These are phyloP conservation scores for Archips xylosteana DNA, from an alignment of 2,888 invertebrate genomes.

Conservation along the genomic window DNA sequence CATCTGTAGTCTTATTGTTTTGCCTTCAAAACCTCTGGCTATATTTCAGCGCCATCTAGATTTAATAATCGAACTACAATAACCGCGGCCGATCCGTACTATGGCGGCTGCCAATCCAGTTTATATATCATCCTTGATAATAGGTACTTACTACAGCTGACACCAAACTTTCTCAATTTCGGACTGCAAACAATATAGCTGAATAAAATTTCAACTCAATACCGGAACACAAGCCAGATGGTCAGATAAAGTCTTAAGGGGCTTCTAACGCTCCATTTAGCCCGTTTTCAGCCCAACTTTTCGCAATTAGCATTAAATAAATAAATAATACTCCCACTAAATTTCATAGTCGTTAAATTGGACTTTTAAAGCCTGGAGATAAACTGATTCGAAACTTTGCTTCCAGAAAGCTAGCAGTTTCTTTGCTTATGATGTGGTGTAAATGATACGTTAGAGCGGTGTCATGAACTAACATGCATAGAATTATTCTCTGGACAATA, in stretches of 20 bases:
- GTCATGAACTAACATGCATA: neutral
- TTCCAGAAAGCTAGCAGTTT: constrained; percentile 52
- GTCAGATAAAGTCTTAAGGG: constrained; percentile 5
- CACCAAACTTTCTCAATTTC: neutral
- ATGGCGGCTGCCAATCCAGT: too few species aligned
- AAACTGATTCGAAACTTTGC: constrained; percentile 62
- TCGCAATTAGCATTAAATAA: constrained; percentile 36
- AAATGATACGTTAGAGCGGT: neutral
- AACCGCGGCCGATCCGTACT: too few species aligned
- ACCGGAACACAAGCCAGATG: constrained; percentile 12
- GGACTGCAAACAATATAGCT: neutral
- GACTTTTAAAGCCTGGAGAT: constrained; percentile 55
- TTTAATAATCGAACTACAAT: too few species aligned
- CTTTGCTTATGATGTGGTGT: constrained; percentile 44
- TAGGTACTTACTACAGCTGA: neutral
- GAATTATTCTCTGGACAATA: neutral
- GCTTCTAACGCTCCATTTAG: constrained; percentile 14
- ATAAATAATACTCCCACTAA: constrained; percentile 32
- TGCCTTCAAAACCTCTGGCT: too few species aligned
- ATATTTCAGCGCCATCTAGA: too few species aligned
- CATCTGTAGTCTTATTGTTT: too few species aligned
- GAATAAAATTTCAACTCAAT: constrained; percentile 2
- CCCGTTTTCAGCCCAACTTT: constrained; percentile 20
- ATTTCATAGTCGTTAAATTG: constrained; percentile 46
- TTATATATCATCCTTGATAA: too few species aligned